These are phyloP conservation scores for Drosophila kambysellisi DNA, from an alignment of 2,888 invertebrate genomes.

Conservation along the genomic window DNA sequence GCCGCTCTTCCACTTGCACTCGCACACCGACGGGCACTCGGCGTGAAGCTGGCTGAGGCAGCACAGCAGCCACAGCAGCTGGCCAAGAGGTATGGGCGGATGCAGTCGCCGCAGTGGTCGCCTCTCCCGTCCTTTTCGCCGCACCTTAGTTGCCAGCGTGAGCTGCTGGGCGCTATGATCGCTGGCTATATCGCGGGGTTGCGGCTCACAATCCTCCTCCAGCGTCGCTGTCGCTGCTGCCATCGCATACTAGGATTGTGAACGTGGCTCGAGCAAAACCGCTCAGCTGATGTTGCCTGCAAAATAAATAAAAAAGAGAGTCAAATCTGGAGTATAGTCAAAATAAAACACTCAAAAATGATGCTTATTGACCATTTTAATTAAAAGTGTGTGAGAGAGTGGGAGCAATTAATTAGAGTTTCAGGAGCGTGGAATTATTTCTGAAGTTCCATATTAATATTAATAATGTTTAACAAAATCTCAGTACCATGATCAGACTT, in stretches of 20 bases:
- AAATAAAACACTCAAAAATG: not conserved
- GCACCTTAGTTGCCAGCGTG: slow-evolving; percentile 78
- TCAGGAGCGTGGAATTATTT: not conserved
- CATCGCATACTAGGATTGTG: slow-evolving; percentile 70
- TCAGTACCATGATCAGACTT: not conserved
- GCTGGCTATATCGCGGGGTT: slow-evolving; percentile 61
- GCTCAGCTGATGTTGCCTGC: slow-evolving; percentile 45
- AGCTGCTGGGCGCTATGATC: slow-evolving; percentile 78
- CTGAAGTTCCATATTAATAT: too few relatives aligned
- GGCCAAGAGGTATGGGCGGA: slow-evolving; percentile 76
- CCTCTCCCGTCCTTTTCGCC: slow-evolving; percentile 69
- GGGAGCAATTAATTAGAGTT: not conserved
- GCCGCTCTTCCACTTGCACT: slow-evolving; percentile 95
- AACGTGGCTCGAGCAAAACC: slow-evolving; percentile 12
- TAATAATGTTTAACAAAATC: not conserved
- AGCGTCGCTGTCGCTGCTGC: slow-evolving; percentile 62
- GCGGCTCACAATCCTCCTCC: slow-evolving; percentile 49
- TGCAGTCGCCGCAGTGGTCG: slow-evolving; percentile 62
- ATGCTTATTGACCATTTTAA: not conserved
- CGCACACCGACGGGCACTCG: slow-evolving; percentile 91
- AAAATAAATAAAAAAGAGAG: not conserved
- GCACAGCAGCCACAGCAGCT: slow-evolving; percentile 79
- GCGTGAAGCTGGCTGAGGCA: slow-evolving; percentile 84
- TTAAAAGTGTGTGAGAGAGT: not conserved
- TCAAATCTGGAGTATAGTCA: not conserved